A percentile compares a stretch with the other conserved stretches of the same genome.
Evolutionary conservation across 2,888 invertebrate genomes (phyloP).

Genomic region (Campopleginae sp.): DNA sequence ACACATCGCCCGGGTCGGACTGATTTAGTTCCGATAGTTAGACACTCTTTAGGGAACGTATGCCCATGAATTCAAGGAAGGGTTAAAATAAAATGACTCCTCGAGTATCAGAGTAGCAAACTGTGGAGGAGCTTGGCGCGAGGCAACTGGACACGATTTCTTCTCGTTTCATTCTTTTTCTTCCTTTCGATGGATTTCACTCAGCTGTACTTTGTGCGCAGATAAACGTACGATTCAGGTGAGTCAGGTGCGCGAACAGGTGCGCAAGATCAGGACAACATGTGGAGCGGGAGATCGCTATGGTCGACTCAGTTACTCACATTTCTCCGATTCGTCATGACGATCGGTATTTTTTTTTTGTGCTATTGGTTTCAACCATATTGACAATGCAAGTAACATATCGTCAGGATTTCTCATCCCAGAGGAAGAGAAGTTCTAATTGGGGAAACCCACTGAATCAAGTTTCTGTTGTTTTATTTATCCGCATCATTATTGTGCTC

Average conservation of each 20-base stretch:
- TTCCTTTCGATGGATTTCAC: conserved; percentile 44
- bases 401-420: background rate
- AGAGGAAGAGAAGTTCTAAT: background rate
- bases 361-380: conserved; percentile 15
- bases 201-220: conserved; percentile 73
- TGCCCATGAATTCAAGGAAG: conserved; percentile 66
- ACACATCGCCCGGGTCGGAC: background rate
- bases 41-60: background rate
- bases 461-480: background rate
- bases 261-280: conserved; percentile 77
- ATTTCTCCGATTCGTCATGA: conserved; percentile 9
- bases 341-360: conserved; percentile 44
- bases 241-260: conserved; percentile 80
- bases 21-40: conserved; percentile 37
- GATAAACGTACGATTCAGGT: conserved; percentile 76
- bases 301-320: conserved; percentile 17
- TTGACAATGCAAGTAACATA: background rate
- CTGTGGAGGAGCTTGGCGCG: conserved; percentile 68
- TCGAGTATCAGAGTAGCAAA: conserved; percentile 74
- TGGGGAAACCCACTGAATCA: no score
- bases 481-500: background rate
- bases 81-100: conserved; percentile 78
- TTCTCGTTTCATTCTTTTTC: conserved; percentile 5
- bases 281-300: conserved; percentile 67
- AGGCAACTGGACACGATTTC: background rate